Evolutionary conservation across 2,797 vertebrate species (phyloP), one percentile per base, ranked within the genome.

Genomic region (Lagodon rhomboides): DNA sequence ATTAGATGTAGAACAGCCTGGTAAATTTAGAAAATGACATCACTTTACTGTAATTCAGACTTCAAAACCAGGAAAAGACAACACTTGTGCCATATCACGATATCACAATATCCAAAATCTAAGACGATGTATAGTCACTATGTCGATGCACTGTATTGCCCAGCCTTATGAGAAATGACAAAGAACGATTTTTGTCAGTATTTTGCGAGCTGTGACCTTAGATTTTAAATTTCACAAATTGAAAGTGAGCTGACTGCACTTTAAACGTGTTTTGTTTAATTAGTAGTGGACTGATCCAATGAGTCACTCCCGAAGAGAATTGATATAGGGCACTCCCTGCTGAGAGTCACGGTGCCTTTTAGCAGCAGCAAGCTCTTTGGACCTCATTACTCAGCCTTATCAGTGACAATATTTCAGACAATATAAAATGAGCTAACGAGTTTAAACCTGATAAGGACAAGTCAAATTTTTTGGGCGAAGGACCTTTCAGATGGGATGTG

Each of bases 331-430:
- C 75, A 64, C 65, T 51, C 12, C 25, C 73, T 49, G 44, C 27
- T 17, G 54, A 62, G 53, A 67, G 50, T 15, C 41, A 60, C 15
- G 7, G 34, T 66, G 47, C 46, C 43, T 75, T 82, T 64, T 30
- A 77, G 80, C 8, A 43, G 73, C 60, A 80, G 59, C 15, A 10
- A 16, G 46, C 46, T 63, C 70, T 90, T 87, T 79, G 58, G 77
- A 76, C 79, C 56, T 63, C 59, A 73, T 86, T 73, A 84, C 43
- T 75, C 62, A 71, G 71, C 73, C 56, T 83, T 73, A 86, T 87
- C 64, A 59, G 34, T 63, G 67, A 63, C 74, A 71, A 44, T 55
- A 62, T 82, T 79, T 80, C 50, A 69, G 23, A 65, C n/a, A 3
- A 64, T 73, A 82, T 85, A 53, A 82, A 72, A 61, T 63, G 51